Evolutionary conservation across 2,888 invertebrate species (phyloP).

Genomic region (Cremastinae sp.): DNA sequence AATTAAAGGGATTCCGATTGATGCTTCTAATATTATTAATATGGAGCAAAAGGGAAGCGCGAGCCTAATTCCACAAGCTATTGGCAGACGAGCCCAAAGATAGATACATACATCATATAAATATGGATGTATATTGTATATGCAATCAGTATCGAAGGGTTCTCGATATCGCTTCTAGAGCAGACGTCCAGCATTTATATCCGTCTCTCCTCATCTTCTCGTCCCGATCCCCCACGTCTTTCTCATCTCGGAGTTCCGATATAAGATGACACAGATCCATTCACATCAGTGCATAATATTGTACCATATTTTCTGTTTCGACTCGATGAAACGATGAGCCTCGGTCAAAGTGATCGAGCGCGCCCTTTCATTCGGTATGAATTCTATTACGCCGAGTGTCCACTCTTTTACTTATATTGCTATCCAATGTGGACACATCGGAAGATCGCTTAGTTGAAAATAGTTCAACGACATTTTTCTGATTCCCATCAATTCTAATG

Average conservation of each 20-base stretch:
- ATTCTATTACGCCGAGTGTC: slow-evolving; percentile 47
- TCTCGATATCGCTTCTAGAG: slow-evolving; percentile 48
- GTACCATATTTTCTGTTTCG: slow-evolving; percentile 24
- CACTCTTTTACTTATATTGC: slow-evolving; percentile 10
- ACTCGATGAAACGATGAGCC: slow-evolving; percentile 51
- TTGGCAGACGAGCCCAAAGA: slow-evolving; percentile 16
- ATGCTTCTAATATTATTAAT: slow-evolving; percentile 8
- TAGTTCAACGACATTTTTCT: neutral
- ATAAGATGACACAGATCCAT: slow-evolving; percentile 51
- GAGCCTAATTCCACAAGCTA: slow-evolving; percentile 13
- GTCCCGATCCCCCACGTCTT: slow-evolving; percentile 2
- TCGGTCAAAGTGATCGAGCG: slow-evolving; percentile 46
- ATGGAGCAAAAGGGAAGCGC: neutral
- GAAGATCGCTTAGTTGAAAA: slow-evolving; percentile 28
- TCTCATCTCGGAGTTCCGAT: slow-evolving; percentile 34
- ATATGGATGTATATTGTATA: no score
- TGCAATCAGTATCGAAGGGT: slow-evolving; percentile 34
- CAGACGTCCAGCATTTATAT: slow-evolving; percentile 43
- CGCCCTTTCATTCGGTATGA: slow-evolving; percentile 49
- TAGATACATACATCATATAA: no score
- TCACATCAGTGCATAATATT: slow-evolving; percentile 40
- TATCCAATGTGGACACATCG: slow-evolving; percentile 6
- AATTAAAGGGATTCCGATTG: no score
- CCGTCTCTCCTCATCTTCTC: neutral
- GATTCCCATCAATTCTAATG: no score